Percentiles rank a stretch among this genome's conserved stretches.
These are phyloP conservation scores for Poeciliopsis paucimaculata DNA, from an alignment of 2,797 vertebrate genomes.

Conservation along the genomic window DNA sequence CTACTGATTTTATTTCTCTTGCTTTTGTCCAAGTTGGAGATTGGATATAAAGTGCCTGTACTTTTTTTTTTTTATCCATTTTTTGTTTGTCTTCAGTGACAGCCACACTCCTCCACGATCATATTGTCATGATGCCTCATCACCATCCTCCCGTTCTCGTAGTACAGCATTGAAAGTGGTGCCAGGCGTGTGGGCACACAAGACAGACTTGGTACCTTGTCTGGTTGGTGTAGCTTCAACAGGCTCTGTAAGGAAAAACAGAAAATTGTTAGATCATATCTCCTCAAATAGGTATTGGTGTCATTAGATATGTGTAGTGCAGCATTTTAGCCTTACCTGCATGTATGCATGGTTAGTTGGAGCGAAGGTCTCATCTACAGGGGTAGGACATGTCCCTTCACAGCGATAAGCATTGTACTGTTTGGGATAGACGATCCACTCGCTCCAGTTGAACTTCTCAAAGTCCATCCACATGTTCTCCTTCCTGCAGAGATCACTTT, in stretches of 20 bases:
- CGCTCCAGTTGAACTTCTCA: slow-evolving; percentile 85
- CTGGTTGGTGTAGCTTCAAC: slow-evolving; percentile 84
- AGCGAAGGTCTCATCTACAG: slow-evolving; percentile 86
- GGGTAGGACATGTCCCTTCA: slow-evolving; percentile 86
- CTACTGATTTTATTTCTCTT: not conserved
- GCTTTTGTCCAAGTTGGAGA: slow-evolving; percentile 14
- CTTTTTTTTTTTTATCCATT: not conserved
- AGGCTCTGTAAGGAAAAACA: slow-evolving; percentile 80
- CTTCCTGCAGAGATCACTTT: slow-evolving; percentile 76
- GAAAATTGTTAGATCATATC: slow-evolving; percentile 31
- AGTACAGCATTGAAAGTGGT: slow-evolving; percentile 90
- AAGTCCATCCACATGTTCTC: slow-evolving; percentile 91
- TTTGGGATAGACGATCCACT: slow-evolving; percentile 89
- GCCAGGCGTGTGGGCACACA: slow-evolving; percentile 86
- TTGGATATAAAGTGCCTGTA: slow-evolving; percentile 50
- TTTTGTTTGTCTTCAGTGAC: slow-evolving; percentile 76
- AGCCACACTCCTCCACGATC: slow-evolving; percentile 89
- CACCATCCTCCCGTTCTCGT: slow-evolving; percentile 81
- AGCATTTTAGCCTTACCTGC: slow-evolving; percentile 80
- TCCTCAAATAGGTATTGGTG: not conserved
- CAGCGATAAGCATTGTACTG: slow-evolving; percentile 89
- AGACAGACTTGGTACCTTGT: slow-evolving; percentile 81
- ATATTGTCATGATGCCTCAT: slow-evolving; percentile 88
- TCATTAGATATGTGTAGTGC: not conserved
- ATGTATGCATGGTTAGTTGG: slow-evolving; percentile 93